A percentile compares a stretch with the other conserved stretches of the same genome.
phyloP scores from a whole-genome alignment of 2,797 vertebrate genomes.

The Scolopax bukidnonensis region DNA sequence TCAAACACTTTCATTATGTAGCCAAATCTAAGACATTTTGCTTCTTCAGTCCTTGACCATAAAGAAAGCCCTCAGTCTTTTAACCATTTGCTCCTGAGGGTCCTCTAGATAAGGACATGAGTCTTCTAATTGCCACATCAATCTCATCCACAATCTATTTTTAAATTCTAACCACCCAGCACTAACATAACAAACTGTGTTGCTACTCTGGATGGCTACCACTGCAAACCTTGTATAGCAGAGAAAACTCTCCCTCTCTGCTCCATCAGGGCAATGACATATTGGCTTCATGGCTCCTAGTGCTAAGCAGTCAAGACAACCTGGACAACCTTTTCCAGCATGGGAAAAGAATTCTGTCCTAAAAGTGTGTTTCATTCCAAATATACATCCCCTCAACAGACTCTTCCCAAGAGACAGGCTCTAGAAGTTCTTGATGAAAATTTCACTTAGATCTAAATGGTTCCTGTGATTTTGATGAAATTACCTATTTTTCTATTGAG shows the following conservation, averaged over 20 bases:
- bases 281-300: not conserved
- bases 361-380: not conserved
- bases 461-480: not conserved
- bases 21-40: not conserved
- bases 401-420: not conserved
- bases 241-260: not conserved
- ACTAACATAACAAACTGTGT: not conserved
- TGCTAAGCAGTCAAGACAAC: not conserved
- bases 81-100: not conserved
- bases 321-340: not conserved
- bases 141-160: not conserved
- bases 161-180: not conserved
- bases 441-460: not conserved
- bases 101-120: not conserved
- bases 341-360: not conserved
- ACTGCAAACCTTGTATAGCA: not conserved
- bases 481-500: rapidly evolving
- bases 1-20: not conserved
- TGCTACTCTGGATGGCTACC: not conserved
- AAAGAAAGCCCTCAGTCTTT: not conserved
- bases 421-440: not conserved
- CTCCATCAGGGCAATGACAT: not conserved
- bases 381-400: not conserved
- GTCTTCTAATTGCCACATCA: not conserved
- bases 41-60: not conserved